Base-by-base conservation (phyloP, 2,113 vertebrate genomes). In the Sceloporus tristichus region DNA sequence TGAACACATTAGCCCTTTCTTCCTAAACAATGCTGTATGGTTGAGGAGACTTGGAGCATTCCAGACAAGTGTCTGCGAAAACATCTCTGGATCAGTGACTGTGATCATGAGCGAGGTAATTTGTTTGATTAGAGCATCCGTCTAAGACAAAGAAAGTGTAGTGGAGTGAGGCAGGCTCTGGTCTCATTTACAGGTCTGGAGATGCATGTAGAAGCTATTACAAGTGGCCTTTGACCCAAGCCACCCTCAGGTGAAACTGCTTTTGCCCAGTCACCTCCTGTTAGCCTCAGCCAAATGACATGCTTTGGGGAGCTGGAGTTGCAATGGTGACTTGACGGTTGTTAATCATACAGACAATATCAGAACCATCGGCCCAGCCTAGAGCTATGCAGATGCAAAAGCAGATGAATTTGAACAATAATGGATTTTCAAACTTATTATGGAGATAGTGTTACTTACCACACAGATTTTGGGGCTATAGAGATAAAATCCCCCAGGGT, bases 201-300 rank as follows among this genome's bases (percentile, higher is more conserved):
- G 96, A 97, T 95, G 97, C 95, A 95, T 65, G 92, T 89, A 95
- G 94, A 90, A 96, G 96, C 95, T 96, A 97, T 98, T 98, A 96
- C 96, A 96, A 94, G 82, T 92, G 96, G 97, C 96, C 97, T 96
- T 95, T 96, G 96, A 97, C 97, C 96, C 59, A 88, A 92, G 95
- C 95, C 97, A 95, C 97, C 97, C 97, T 96, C 94, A 95, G 95
- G 98, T 97, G 96, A 98, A 98, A 97, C 82, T 88, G 92, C 93
- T 96, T 86, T 95, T 92, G 95, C 95, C 96, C 97, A 97, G 88
- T 97, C 97, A 96, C 94, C 94, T 94, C 93, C 90, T 94, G 95
- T 98, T 97, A 97, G 95, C 93, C 96, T 95, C 96, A 96, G 96
- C 92, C 90, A 91, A 96, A 93, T 91, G 93, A 95, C 71, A 95